Conservation (phyloP, 1,140 invertebrate genomes). For the Drosophila bifasciata region DNA sequence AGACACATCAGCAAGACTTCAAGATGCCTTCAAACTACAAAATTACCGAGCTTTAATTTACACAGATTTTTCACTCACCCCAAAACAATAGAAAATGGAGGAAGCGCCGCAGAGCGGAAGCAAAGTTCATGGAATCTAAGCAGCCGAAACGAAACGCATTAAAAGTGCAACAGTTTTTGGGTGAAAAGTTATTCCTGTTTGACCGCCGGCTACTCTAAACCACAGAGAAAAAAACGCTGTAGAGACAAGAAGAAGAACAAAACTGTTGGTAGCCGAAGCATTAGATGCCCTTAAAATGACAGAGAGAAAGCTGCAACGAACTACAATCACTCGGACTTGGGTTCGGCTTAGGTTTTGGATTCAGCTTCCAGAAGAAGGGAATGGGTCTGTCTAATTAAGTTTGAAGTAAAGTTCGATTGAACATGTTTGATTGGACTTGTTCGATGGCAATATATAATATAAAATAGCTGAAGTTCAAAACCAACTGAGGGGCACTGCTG, state of each 20-base stretch:
- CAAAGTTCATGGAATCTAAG: conserved; percentile 43
- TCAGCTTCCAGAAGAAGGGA: too few relatives aligned
- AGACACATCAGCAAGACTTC: conserved; percentile 5
- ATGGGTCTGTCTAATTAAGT: too few relatives aligned
- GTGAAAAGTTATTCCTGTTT: conserved; percentile 54
- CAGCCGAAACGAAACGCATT: conserved; percentile 69
- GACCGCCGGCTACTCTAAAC: conserved; percentile 39
- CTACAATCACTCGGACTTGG: too few relatives aligned
- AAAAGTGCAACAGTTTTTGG: conserved; percentile 73
- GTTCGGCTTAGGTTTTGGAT: too few relatives aligned
- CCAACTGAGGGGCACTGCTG: too few relatives aligned
- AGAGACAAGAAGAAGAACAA: background rate
- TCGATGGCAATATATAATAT: too few relatives aligned
- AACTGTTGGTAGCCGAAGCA: too few relatives aligned
- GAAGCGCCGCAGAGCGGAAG: background rate
- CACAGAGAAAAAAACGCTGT: background rate
- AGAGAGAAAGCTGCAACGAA: too few relatives aligned
- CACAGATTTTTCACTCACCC: conserved; percentile 1
- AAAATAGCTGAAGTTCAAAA: too few relatives aligned
- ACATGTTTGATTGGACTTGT: too few relatives aligned
- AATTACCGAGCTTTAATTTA: conserved; percentile 13
- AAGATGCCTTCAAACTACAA: conserved; percentile 42
- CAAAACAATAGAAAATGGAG: background rate
- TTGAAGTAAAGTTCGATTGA: too few relatives aligned
- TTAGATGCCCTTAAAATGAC: background rate